phyloP scores from a whole-genome alignment of 2,113 vertebrate genomes.

The Vulpes vulpes region DNA sequence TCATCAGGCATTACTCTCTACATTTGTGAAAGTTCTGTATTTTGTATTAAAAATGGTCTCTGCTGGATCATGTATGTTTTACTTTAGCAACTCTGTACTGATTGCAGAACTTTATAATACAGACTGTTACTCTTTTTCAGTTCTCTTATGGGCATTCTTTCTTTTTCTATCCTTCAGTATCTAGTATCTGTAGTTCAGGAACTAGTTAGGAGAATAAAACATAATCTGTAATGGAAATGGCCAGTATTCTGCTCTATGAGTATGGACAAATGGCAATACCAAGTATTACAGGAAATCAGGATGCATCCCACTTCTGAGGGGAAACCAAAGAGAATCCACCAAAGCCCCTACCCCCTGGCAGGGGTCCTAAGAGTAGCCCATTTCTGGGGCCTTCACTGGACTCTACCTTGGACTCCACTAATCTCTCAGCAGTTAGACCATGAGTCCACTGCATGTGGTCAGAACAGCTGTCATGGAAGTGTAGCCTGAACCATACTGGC shows the following conservation, averaged over 20 bases:
- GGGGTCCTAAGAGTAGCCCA: neutral
- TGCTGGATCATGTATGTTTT: neutral
- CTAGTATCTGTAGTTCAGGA: neutral
- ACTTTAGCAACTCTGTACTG: neutral
- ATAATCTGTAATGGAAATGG: neutral
- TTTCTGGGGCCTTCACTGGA: neutral
- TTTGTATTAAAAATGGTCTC: neutral
- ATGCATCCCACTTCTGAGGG: neutral
- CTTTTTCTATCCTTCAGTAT: neutral
- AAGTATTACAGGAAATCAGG: neutral
- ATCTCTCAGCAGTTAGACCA: neutral
- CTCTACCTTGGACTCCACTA: neutral
- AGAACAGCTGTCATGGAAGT: neutral
- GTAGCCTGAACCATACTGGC: neutral
- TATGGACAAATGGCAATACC: neutral
- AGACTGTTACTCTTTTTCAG: neutral
- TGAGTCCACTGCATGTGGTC: neutral
- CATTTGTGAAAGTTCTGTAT: neutral
- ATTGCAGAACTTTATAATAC: neutral
- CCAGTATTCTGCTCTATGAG: neutral
- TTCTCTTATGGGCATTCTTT: neutral
- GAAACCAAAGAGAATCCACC: neutral
- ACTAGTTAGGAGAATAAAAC: neutral
- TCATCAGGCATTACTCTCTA: accelerated
- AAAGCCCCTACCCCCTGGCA: no score